Evolutionary conservation across 2,888 invertebrate genomes (phyloP), one percentile per base, ranked within the genome.

Genomic region (Dusona sp.): DNA sequence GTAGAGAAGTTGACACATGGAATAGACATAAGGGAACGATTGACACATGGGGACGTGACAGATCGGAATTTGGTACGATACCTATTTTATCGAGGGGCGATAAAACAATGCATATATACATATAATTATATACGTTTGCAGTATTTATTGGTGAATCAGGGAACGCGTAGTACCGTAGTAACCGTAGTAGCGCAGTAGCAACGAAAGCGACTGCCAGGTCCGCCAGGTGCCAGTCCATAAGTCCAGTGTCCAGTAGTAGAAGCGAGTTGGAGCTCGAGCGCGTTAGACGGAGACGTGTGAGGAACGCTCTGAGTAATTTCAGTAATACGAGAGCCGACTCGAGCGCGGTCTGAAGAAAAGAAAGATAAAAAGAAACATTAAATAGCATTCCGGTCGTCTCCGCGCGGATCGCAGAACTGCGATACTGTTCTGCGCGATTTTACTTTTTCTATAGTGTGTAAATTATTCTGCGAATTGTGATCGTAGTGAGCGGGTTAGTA

Each of bases 271-370:
- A 61, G 61, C 61, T 6, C 16, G 16, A 61, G 29, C 11, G 70
- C 45, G 48, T 70, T 48, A 48, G 29, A 29, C 19, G 13, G 29
- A 70, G 45, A 36, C 45, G 48, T 42, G 19, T 29, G 25, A 29
- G 70, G 9, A 19, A 70, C 45, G 45, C 48, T 70, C 48, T 29
- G 70, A 48, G 70, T 45, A 29, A 61, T 61, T 25, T 61, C 9
- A 61, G 29, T 61, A 61, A 61, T 70, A 25, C 70, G 29, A 48
- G 70, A 29, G 45, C 45, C 0, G 29, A 70, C 29, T 13, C 45
- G 29, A 70, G 70, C 70, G 29, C 48, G 48, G 48, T 25, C 48
- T 45, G 9, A 70, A 36, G 45, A 48, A 70, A 70, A 45, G 8
- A 11, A 45, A 70, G 29, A 29, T 8, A 19, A 70, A 9, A 19